Base-by-base conservation (phyloP, 2,888 invertebrate species). In the Pyrgus malvae region DNA sequence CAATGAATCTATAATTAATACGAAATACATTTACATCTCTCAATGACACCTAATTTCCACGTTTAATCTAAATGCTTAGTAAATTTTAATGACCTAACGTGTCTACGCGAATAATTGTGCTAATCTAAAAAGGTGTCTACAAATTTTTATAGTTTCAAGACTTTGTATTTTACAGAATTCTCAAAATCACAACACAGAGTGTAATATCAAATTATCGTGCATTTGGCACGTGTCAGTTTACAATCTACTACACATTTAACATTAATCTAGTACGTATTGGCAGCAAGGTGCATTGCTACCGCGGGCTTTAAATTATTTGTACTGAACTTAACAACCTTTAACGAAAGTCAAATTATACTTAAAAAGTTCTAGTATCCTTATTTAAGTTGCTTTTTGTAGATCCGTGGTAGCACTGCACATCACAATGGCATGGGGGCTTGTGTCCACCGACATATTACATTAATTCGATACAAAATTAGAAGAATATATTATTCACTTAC, bases 121-220 rank as follows among this genome's bases (percentile, higher is more conserved):
- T 90, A 89, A 82, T 88, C 90, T 90, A 89, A 78, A 81, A 81
- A 87, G 80, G 79, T 80, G 81, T 82, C 90, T 89, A 90, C 88
- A 82, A 78, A 76, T 76, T 67, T 72, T 78, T 41, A 78, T 80
- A 84, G 75, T 76, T 80, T 81, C 69, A 80, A 84, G 84, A 83
- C 68, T 82, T 81, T 83, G 80, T 86, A 89, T 83, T 89, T 82
- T 90, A 91, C 90, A 90, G 90, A 90, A 86, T 83, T 80, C 84
- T 87, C 83, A 90, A 90, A 89, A 90, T 91, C 91, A 91, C 91
- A 91, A 91, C 91, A 91, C 91, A 90, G 91, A 91, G 91, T 91
- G 91, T 90, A 88, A 86, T 88, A 88, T 88, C 84, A 84, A 69
- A 87, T 87, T 86, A 80, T 78, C 87, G 89, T 86, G 89, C 89